These are phyloP conservation scores for Siniperca chuatsi DNA, from an alignment of 2,113 vertebrate genomes.

Conservation along the genomic window DNA sequence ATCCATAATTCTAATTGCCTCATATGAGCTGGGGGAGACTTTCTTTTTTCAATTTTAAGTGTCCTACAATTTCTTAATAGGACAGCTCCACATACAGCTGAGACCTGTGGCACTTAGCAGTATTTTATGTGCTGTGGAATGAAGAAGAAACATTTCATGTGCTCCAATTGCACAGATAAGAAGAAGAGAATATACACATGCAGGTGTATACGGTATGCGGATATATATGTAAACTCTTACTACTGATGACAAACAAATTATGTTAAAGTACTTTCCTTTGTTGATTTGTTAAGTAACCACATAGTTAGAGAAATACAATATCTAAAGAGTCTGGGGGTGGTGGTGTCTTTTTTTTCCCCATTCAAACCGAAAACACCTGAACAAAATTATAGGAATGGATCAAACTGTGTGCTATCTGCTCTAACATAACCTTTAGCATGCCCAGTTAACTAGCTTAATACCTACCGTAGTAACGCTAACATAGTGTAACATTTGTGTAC, in stretches of 20 bases:
- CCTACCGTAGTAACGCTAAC: not conserved
- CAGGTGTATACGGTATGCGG: not conserved
- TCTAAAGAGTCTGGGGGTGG: not conserved
- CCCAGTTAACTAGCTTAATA: not conserved
- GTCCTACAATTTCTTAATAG: not conserved
- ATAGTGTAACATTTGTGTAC: too few species aligned
- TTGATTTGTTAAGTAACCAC: not conserved
- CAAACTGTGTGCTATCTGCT: not conserved
- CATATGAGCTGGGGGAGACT: not conserved
- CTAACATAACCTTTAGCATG: not conserved
- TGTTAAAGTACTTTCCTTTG: not conserved
- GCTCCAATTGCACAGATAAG: not conserved
- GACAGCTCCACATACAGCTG: not conserved
- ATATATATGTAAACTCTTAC: not conserved
- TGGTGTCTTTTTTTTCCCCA: too few species aligned
- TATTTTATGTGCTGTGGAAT: not conserved
- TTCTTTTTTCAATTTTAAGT: not conserved
- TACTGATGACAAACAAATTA: not conserved
- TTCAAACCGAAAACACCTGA: not conserved
- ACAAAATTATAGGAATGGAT: not conserved
- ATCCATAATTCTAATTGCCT: conserved; percentile 29
- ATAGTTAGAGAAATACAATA: not conserved
- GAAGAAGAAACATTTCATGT: not conserved
- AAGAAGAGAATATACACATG: not conserved
- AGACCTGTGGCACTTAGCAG: too few species aligned